Conservation (phyloP, 2,797 vertebrate genomes). For the Ptychobarbus kaznakovi region DNA sequence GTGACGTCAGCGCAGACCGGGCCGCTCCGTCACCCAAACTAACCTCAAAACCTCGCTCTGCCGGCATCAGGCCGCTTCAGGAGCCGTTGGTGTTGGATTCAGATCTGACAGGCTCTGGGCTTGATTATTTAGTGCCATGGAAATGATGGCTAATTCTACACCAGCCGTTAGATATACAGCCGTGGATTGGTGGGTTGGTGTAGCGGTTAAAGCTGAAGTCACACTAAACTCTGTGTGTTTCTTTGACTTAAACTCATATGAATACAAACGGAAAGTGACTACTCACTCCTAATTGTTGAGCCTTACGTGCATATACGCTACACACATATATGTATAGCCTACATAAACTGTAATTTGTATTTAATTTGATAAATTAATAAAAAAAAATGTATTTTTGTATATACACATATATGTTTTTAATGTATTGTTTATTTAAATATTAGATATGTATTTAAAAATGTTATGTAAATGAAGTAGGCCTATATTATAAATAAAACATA, state of each 20-base stretch:
- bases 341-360: not conserved
- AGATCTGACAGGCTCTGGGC: slow-evolving; percentile 22
- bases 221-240: not conserved
- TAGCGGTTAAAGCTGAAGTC: not conserved
- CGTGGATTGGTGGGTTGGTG: not conserved
- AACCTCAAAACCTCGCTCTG: slow-evolving; percentile 18
- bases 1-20: slow-evolving; percentile 43
- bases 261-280: not conserved
- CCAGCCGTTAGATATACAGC: not conserved
- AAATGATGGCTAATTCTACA: slow-evolving; percentile 20
- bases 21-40: slow-evolving; percentile 40
- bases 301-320: not conserved
- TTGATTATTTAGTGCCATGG: slow-evolving; percentile 22
- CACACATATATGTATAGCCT: not conserved
- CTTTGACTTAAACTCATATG: not conserved
- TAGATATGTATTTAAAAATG: not conserved
- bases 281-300: not conserved
- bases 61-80: slow-evolving; percentile 20
- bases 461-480: no score
- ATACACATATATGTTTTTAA: not conserved
- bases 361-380: not conserved
- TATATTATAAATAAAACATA: no score
- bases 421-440: not conserved
- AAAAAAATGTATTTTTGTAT: not conserved
- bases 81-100: slow-evolving; percentile 3